Conservation (phyloP, 2,797 vertebrate genomes). For the Aldrovandia affinis region DNA sequence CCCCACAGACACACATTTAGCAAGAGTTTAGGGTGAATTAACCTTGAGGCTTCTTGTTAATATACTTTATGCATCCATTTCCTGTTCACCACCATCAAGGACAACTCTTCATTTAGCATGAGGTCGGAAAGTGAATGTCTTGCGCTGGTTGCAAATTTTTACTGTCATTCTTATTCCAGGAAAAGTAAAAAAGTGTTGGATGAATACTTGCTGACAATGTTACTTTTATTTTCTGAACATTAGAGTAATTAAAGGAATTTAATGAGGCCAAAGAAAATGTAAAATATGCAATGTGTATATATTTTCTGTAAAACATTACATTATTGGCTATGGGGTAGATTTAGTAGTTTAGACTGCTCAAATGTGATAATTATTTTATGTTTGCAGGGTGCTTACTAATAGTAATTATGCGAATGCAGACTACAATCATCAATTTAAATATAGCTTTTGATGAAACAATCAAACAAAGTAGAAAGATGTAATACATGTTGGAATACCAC, state of each 20-base stretch:
- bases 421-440: not conserved
- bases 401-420: not conserved
- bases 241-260: not conserved
- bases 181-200: not conserved
- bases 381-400: not conserved
- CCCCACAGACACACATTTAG: slow-evolving; percentile 78
- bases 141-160: slow-evolving; percentile 62
- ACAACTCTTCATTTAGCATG: slow-evolving; percentile 67
- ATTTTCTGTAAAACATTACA: no score
- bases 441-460: not conserved
- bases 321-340: not conserved
- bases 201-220: not conserved
- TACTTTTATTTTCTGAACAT: no score
- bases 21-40: slow-evolving; percentile 84
- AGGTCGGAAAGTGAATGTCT: slow-evolving; percentile 69
- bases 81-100: slow-evolving; percentile 65
- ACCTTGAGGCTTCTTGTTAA: slow-evolving; percentile 74
- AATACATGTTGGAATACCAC: not conserved
- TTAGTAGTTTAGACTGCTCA: not conserved
- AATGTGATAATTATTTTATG: no score
- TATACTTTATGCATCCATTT: slow-evolving; percentile 61
- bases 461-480: not conserved
- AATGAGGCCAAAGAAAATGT: not conserved
- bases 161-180: not conserved
- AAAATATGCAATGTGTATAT: not conserved